phyloP scores from a whole-genome alignment of 2,888 invertebrate species.

The Tenthredo scrophulariae region DNA sequence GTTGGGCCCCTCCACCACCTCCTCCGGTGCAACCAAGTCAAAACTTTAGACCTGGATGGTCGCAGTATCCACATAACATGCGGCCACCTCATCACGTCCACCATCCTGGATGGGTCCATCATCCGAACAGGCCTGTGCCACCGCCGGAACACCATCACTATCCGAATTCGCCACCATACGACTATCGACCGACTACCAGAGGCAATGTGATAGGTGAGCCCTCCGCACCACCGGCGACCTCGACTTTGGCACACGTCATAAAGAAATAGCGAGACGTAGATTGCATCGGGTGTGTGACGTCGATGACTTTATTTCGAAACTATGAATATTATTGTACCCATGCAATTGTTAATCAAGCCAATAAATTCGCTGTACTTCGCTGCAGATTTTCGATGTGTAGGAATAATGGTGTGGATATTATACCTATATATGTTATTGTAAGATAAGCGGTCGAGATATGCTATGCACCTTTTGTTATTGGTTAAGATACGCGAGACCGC shows the following conservation, averaged over 20 bases:
- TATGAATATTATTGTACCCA: background rate
- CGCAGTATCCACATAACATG: background rate
- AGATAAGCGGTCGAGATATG: background rate
- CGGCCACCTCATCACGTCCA: background rate
- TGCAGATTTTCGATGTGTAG: background rate
- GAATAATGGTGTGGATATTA: background rate
- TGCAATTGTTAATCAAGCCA: background rate
- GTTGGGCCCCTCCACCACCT: background rate
- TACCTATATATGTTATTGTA: background rate
- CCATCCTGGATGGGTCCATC: constrained; percentile 7
- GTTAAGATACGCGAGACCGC: background rate
- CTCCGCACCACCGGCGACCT: background rate
- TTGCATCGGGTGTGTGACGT: background rate
- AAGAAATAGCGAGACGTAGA: background rate
- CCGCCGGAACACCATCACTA: background rate
- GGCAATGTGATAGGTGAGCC: background rate
- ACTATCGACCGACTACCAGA: background rate
- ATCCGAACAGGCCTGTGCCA: background rate
- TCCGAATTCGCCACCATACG: background rate
- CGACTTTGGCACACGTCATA: background rate
- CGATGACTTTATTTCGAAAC: background rate
- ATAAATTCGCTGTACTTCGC: background rate
- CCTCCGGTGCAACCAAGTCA: background rate
- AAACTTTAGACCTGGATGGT: background rate
- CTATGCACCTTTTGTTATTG: background rate